Conservation (phyloP, 2,797 vertebrate species). For the Ataeniobius toweri region DNA sequence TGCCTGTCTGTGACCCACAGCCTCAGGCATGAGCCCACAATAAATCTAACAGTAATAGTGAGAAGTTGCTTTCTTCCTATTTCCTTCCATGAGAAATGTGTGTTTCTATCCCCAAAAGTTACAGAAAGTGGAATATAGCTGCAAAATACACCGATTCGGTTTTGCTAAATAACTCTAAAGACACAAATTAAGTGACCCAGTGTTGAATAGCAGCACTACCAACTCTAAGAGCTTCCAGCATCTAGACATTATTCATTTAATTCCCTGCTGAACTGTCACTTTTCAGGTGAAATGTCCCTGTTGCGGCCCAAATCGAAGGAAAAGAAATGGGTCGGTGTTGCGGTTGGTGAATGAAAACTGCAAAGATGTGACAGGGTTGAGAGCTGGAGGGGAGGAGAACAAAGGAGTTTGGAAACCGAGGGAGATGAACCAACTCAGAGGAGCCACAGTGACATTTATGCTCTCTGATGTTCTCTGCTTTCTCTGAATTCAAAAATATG, state of each 20-base stretch:
- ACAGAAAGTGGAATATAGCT: constrained; percentile 3
- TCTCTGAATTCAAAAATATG: constrained; percentile 6
- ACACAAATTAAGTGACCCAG: constrained; percentile 14
- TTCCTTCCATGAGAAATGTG: background rate
- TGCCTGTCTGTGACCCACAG: constrained; percentile 65
- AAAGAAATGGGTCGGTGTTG: constrained; percentile 60
- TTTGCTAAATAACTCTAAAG: constrained; percentile 1
- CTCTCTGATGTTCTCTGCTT: constrained; percentile 16
- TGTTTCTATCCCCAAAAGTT: background rate
- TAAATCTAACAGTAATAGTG: constrained; percentile 1
- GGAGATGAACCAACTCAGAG: constrained; percentile 17
- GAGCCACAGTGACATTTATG: constrained; percentile 31
- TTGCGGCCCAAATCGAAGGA: constrained; percentile 43
- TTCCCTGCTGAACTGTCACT: constrained; percentile 13
- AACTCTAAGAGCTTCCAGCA: background rate
- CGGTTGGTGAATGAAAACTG: constrained; percentile 31
- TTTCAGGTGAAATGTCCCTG: constrained; percentile 41
- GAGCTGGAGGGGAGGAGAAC: constrained; percentile 20
- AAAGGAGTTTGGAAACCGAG: constrained; percentile 10
- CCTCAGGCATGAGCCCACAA: constrained; percentile 46
- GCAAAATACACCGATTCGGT: constrained; percentile 11
- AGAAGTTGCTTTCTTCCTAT: constrained; percentile 2
- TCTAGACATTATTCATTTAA: background rate
- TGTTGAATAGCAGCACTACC: background rate
- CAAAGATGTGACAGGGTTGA: constrained; percentile 37